Conservation (phyloP, 92 coral and sea anemone species). For the Parazoanthus atlanticus region DNA sequence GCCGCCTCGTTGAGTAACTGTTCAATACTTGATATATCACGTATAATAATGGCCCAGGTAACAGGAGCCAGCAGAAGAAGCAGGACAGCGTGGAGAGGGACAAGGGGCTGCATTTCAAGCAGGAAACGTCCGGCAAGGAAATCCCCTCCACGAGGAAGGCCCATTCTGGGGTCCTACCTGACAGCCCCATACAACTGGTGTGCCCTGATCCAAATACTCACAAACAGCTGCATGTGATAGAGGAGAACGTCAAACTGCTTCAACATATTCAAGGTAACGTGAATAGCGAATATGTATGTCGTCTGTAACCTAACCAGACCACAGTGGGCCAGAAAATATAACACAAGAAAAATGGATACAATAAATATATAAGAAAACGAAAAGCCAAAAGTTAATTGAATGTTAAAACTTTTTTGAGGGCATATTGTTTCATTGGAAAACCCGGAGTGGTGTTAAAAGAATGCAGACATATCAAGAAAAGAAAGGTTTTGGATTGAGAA, state of each 20-base stretch:
- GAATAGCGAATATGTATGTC: neutral
- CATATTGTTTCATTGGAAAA: no score
- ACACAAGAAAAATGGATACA: no score
- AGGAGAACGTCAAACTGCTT: slow-evolving; percentile 62
- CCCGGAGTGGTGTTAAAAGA: no score
- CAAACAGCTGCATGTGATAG: slow-evolving; percentile 57
- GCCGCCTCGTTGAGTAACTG: no score
- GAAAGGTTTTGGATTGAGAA: no score
- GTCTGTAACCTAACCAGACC: no score
- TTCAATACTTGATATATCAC: neutral
- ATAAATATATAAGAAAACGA: no score
- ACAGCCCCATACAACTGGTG: slow-evolving; percentile 65
- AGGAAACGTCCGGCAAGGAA: neutral
- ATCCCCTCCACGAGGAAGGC: neutral
- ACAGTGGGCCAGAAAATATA: no score
- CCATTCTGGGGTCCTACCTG: slow-evolving; percentile 42
- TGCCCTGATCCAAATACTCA: slow-evolving; percentile 62
- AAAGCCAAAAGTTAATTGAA: no score
- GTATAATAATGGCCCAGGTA: neutral
- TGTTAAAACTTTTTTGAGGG: no score
- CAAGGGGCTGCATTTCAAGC: neutral
- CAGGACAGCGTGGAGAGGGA: neutral
- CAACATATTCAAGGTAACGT: slow-evolving; percentile 63
- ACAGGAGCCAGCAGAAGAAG: neutral
- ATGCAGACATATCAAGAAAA: no score